Conservation (phyloP, 2,797 vertebrate species). For the Etheostoma nigrum region DNA sequence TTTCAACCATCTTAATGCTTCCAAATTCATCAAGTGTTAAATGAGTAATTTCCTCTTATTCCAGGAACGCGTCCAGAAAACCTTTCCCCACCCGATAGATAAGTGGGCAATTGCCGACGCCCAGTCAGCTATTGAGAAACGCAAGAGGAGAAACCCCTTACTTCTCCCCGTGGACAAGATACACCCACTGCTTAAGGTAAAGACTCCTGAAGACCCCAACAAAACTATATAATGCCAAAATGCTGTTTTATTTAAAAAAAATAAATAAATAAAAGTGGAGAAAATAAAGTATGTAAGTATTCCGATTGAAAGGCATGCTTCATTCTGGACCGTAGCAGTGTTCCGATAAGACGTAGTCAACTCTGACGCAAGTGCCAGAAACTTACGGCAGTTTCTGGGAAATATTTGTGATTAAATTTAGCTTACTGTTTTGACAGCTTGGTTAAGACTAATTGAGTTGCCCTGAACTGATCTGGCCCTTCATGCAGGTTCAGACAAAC, state of each 20-base stretch:
- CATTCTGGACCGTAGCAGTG: not conserved
- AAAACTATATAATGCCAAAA: not conserved
- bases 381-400: constrained; percentile 1
- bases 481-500: constrained; percentile 18
- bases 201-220: not conserved
- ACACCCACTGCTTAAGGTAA: constrained; percentile 96
- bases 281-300: not conserved
- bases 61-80: constrained; percentile 98
- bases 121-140: constrained; percentile 96
- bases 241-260: not conserved
- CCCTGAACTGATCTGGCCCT: not conserved
- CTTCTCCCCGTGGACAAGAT: constrained; percentile 98
- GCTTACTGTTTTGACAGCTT: constrained; percentile 32
- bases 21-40: not conserved
- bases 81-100: constrained; percentile 98
- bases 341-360: not conserved
- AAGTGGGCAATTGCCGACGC: constrained; percentile 99
- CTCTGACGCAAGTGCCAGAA: not conserved
- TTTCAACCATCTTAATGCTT: constrained; percentile 10
- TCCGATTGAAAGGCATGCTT: not conserved
- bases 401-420: constrained; percentile 27
- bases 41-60: constrained; percentile 7
- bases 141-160: constrained; percentile 94
- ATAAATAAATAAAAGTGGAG: not conserved
- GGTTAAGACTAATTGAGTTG: constrained; percentile 20